Percentiles rank a stretch among this genome's conserved stretches.
These are phyloP conservation scores for Limnodromus scolopaceus DNA, from an alignment of 2,797 vertebrate species.

Conservation along the genomic window DNA sequence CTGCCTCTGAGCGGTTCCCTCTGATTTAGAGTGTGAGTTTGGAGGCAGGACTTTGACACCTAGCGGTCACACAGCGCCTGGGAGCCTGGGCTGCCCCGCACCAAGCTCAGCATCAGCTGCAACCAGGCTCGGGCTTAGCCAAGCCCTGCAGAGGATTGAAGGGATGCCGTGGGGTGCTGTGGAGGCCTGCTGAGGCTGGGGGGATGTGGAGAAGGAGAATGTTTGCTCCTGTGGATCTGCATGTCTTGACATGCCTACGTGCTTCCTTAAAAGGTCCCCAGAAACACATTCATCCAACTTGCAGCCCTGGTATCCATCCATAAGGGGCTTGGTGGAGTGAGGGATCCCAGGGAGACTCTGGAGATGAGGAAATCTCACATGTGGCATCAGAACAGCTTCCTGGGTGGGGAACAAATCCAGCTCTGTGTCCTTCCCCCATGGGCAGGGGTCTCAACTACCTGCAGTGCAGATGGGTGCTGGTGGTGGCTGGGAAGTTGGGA, in stretches of 20 bases:
- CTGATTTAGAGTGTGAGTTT: neutral
- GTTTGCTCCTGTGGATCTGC: neutral
- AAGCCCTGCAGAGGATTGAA: neutral
- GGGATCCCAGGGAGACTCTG: neutral
- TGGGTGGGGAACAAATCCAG: neutral
- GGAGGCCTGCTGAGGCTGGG: neutral
- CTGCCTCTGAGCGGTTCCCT: neutral
- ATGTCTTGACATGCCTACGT: neutral
- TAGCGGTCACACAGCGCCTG: neutral
- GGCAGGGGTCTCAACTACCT: accelerated
- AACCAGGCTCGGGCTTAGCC: neutral
- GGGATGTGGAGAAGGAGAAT: neutral
- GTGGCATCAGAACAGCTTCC: neutral
- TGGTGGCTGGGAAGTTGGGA: neutral
- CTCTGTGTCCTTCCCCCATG: neutral
- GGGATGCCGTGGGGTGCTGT: neutral
- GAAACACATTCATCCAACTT: neutral
- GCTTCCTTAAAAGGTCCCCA: neutral
- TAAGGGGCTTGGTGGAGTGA: neutral
- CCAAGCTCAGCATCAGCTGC: accelerated
- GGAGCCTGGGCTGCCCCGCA: accelerated
- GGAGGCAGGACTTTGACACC: neutral
- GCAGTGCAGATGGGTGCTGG: neutral
- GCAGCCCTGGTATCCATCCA: neutral
- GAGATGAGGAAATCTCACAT: neutral